phyloP scores from a whole-genome alignment of 2,888 invertebrate genomes.

The Eupsilia transversa region DNA sequence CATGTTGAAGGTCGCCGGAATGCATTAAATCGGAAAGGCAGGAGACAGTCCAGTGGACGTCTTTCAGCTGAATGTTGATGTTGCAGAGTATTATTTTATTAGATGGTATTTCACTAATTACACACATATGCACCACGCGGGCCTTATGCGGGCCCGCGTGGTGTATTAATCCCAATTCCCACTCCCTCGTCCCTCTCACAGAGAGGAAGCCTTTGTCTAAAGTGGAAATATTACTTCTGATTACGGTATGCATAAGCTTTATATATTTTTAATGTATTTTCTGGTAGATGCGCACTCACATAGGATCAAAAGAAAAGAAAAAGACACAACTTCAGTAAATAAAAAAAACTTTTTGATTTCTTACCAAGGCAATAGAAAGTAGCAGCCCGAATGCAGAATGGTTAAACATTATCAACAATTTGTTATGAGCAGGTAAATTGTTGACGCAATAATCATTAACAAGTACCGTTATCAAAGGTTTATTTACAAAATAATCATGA shows the following conservation, averaged over 20 bases:
- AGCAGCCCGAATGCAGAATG: slow-evolving; percentile 17
- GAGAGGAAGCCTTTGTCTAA: too few relatives aligned
- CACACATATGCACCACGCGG: too few relatives aligned
- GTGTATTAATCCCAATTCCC: too few relatives aligned
- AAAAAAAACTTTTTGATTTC: background rate
- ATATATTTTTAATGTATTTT: background rate
- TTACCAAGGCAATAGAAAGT: slow-evolving; percentile 41
- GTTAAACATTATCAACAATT: slow-evolving; percentile 44
- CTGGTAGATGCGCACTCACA: too few relatives aligned
- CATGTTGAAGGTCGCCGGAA: too few relatives aligned
- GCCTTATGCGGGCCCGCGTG: too few relatives aligned
- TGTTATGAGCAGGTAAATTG: slow-evolving; percentile 14
- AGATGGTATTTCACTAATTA: too few relatives aligned
- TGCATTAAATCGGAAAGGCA: too few relatives aligned
- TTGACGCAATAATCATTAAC: slow-evolving; percentile 32
- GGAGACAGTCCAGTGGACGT: too few relatives aligned
- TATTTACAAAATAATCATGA: slow-evolving; percentile 46
- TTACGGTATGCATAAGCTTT: too few relatives aligned
- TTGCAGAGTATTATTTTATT: background rate
- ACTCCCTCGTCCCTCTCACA: too few relatives aligned
- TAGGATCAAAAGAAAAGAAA: background rate
- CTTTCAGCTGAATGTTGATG: background rate
- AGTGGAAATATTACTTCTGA: background rate
- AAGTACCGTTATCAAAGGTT: slow-evolving; percentile 9
- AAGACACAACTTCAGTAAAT: background rate